Evolutionary conservation across 2,113 vertebrate species (phyloP).

Genomic region (Uropsilus gracilis): DNA sequence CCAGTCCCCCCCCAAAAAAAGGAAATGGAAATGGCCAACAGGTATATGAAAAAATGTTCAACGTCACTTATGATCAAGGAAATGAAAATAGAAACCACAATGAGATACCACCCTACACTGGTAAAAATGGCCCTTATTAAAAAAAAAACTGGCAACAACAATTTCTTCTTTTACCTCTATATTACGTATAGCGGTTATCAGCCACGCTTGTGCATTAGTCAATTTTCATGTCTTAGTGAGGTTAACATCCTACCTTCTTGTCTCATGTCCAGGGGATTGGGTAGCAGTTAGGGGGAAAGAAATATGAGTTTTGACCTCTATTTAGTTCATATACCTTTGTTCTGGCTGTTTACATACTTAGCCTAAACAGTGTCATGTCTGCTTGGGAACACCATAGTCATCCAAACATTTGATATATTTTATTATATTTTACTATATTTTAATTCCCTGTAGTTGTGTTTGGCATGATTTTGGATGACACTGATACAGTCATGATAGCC

Average conservation of each 20-base stretch:
- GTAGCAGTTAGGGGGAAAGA: background rate
- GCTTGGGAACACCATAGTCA: background rate
- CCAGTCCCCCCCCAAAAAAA: no score
- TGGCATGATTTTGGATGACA: background rate
- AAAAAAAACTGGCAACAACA: no score
- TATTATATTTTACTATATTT: conserved; percentile 24
- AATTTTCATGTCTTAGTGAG: background rate
- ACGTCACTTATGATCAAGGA: no score
- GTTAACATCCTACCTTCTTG: background rate
- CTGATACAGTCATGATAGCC: background rate
- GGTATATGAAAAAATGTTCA: no score
- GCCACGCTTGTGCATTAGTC: background rate
- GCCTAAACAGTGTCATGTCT: background rate
- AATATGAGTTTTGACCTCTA: background rate
- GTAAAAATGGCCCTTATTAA: no score
- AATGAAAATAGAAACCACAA: no score
- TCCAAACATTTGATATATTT: background rate
- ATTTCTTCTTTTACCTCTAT: conserved; percentile 4
- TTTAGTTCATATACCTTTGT: background rate
- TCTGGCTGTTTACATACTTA: background rate
- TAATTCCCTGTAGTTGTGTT: background rate
- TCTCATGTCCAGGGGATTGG: background rate
- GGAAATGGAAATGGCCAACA: no score
- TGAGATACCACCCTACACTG: no score
- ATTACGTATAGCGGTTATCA: background rate